Percentiles rank a stretch among this genome's conserved stretches.
phyloP scores from a whole-genome alignment of 2,888 invertebrate genomes.

The Clusia tigrina region DNA sequence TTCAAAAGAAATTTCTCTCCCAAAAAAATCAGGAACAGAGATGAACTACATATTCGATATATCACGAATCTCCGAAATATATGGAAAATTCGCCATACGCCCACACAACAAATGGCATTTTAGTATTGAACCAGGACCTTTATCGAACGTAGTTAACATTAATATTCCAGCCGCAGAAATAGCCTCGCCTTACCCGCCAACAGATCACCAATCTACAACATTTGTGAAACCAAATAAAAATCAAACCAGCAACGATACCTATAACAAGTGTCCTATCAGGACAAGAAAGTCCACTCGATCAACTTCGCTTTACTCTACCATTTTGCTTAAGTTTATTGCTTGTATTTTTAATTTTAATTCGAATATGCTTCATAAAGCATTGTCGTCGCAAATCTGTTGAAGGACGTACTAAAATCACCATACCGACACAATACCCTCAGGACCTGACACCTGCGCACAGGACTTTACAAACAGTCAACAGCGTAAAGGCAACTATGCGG shows the following conservation, averaged over 20 bases:
- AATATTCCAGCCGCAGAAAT: neutral
- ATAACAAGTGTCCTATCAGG: neutral
- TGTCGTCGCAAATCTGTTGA: neutral
- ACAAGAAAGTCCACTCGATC: neutral
- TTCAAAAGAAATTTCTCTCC: slow-evolving; percentile 55
- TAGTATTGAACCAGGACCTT: neutral
- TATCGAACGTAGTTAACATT: neutral
- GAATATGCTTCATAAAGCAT: neutral
- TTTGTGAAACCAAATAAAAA: neutral
- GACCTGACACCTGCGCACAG: neutral
- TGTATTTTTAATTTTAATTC: neutral
- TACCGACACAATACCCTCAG: neutral
- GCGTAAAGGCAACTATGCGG: too few relatives aligned
- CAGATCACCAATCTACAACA: neutral
- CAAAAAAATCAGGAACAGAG: neutral
- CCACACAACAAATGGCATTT: slow-evolving; percentile 45
- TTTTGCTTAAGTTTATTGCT: neutral
- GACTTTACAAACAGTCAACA: neutral
- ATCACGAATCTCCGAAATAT: slow-evolving; percentile 63
- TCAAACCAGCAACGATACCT: too few relatives aligned
- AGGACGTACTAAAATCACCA: neutral
- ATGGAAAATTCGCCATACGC: slow-evolving; percentile 67
- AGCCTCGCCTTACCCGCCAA: neutral
- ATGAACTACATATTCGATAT: slow-evolving; percentile 23
- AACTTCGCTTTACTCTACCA: neutral